Base-by-base conservation (phyloP, 1,140 invertebrate genomes). In the Saccostrea glomerata region DNA sequence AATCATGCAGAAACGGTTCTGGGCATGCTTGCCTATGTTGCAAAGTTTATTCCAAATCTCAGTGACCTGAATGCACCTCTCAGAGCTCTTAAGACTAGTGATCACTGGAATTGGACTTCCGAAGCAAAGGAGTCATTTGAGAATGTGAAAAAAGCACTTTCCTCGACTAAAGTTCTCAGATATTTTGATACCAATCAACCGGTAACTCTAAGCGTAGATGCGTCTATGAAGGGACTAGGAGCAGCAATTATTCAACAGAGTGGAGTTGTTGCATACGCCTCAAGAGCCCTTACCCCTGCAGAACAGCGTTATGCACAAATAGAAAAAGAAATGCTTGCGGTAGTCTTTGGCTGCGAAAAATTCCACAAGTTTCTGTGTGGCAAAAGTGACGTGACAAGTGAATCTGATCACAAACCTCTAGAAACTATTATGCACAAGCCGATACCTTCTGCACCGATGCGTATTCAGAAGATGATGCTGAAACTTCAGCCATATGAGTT, bases 261-360 rank as follows among this genome's bases (percentile, higher is more conserved):
- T 23, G 86, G 93, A 55, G 93, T 94, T 11, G 91, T 96, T 3
- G 91, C 91, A 30, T 96, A 93, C 93, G 93, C 94, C 7, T 96
- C 95, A 7, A 88, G 94, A 58, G 92, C 94, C 13, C 89, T 96
- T 15, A 95, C 47, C 92, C 89, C 40, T 86, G 93, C 89, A 86
- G 90, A 86, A 91, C 95, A 73, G 94, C 20, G 82, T 17, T 92
- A 91, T 85, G 89, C 90, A 17, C 95, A 96, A 92, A 94, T 96
- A 0, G 95, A 96, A 91, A 92, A 95, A 92, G 96, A 96, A 92
- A 95, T 95, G 13, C 90, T 96, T 11, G 95, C 95, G 9, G 94
- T 96, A 17, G 90, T 96, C 1, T 96, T 94, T 92, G 95, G 94
- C 6, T 94, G 96, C 23, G 92, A 94, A 84, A 94, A 95, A 89